Percentiles rank a stretch among this genome's conserved stretches.
These are phyloP conservation scores for Esox niger DNA, from an alignment of 2,113 vertebrate genomes.

Conservation along the genomic window DNA sequence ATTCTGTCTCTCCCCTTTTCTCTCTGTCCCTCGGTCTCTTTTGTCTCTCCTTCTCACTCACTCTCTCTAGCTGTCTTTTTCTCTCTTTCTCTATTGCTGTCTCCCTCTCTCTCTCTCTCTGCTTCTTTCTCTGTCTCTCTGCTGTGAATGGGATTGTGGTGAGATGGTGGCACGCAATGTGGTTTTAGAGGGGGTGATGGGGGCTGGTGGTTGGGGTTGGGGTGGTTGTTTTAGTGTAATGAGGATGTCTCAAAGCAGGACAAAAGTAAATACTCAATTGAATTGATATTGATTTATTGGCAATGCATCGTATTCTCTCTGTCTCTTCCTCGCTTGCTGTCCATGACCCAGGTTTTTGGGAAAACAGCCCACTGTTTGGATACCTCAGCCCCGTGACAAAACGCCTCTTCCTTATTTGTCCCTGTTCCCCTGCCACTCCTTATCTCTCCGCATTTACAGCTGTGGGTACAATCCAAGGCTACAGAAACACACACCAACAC, in stretches of 20 bases:
- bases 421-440: neutral
- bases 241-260: neutral
- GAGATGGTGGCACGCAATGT: neutral
- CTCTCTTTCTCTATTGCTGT: neutral
- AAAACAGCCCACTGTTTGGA: neutral
- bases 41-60: neutral
- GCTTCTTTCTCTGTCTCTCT: neutral
- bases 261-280: neutral
- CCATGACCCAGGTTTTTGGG: too few species aligned
- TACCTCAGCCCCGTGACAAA: neutral
- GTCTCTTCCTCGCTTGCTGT: neutral
- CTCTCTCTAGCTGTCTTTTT: conserved; percentile 3
- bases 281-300: too few species aligned
- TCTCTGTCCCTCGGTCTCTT: neutral
- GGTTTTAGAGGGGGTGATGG: too few species aligned
- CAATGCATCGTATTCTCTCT: neutral
- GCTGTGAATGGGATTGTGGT: conserved; percentile 1
- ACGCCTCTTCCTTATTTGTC: neutral
- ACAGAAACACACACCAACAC: too few species aligned
- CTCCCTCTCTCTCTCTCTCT: too few species aligned
- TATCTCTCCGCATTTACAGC: neutral
- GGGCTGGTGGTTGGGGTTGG: too few species aligned
- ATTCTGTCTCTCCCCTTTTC: too few species aligned
- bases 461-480: neutral
- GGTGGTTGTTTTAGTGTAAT: too few species aligned